Base-by-base conservation (phyloP, 2,888 invertebrate genomes). In the Nysson spinosus region DNA sequence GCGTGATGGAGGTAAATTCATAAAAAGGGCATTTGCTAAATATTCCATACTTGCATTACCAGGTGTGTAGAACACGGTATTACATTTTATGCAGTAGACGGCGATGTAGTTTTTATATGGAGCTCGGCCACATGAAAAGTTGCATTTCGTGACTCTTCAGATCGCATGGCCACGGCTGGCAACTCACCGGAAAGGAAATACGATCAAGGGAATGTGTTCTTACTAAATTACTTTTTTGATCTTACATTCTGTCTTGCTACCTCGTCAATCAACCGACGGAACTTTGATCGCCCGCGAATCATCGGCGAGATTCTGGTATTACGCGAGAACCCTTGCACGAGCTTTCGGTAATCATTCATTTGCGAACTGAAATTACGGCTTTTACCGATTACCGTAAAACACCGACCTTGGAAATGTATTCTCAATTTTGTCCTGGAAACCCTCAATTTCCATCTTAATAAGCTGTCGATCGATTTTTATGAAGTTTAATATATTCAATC, bases 81-180 rank as follows among this genome's bases (percentile, higher is more conserved):
- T 5, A 14, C 16, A 14, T 6, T 40, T 24, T 19, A 9, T 5
- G 12, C 12, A 9, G 6, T 1, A 22, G 3, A 19, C 7, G 24
- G 37, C 35, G 19, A 7, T 4, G 28, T n/a, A 4, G 19, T 11
- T 52, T 42, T 63, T 52, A 47, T 32, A 28, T 51, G 20, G 39
- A 4, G 5, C 32, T 26, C 14, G 14, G 39, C 14, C 24, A 22
- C 9, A 58, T 24, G 40, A 58, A 58, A 63, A 58, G 28, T 46
- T 32, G 57, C 35, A 30, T 62, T 62, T 50, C 61, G 61, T 62
- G 57, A 62, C 61, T 37, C 61, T 20, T 57, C 57, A 49, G 42
- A 47, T 43, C 19, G 37, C 37, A 4, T 17, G 20, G n/a, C 20
- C 22, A n/a, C 20, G 60, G 47, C 34, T 52, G 4, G 14, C 34